Evolutionary conservation across 1,140 invertebrate species (phyloP).

Genomic region (Drosophila erecta): DNA sequence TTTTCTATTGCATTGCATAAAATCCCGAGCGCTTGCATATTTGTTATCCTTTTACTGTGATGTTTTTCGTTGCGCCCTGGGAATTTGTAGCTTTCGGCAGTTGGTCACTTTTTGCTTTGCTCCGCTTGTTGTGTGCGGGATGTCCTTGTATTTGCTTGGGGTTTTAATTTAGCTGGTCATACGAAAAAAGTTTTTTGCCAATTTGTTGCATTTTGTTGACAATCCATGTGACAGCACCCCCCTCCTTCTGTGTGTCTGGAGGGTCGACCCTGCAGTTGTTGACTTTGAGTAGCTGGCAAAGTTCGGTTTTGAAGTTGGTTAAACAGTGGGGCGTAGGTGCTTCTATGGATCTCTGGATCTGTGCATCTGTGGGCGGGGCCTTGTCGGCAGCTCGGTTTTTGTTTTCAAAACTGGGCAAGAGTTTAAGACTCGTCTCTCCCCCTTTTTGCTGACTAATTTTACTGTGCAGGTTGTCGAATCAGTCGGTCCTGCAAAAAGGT

Average conservation of each 20-base stretch:
- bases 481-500: conserved; percentile 16
- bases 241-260: conserved; percentile 9
- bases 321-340: conserved; percentile 62
- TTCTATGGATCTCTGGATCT: conserved; percentile 2
- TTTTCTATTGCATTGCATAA: conserved; percentile 68
- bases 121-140: conserved; percentile 16
- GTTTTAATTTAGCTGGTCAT: conserved; percentile 72
- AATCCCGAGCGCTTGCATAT: conserved; percentile 64
- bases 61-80: conserved; percentile 25
- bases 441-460: conserved; percentile 44
- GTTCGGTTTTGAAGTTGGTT: conserved; percentile 60
- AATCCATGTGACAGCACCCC: conserved; percentile 66
- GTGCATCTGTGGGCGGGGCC: conserved; percentile 24
- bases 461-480: conserved; percentile 22
- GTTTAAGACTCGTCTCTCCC: conserved; percentile 4
- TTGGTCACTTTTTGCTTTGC: conserved; percentile 46
- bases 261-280: conserved; percentile 56
- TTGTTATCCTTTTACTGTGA: conserved; percentile 35
- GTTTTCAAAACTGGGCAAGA: conserved; percentile 20
- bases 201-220: conserved; percentile 78
- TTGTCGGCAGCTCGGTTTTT: conserved; percentile 45
- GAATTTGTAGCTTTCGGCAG: conserved; percentile 49
- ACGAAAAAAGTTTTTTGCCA: conserved; percentile 74
- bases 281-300: conserved; percentile 71
- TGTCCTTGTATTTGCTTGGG: conserved; percentile 63